Evolutionary conservation across 2,113 vertebrate species (phyloP), one percentile per base, ranked within the genome.

Genomic region (Limanda limanda): DNA sequence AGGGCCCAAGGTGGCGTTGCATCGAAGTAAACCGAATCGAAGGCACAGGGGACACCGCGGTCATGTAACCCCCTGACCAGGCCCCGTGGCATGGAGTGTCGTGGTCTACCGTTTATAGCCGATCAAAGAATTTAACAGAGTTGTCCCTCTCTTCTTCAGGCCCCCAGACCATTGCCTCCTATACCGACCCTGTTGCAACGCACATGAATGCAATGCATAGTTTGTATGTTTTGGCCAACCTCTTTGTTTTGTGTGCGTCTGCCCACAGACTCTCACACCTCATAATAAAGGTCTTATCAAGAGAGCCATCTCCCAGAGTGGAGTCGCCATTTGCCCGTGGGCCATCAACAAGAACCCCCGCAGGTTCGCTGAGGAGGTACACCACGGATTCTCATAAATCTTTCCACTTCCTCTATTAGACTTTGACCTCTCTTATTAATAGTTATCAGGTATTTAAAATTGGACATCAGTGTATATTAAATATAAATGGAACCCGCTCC

Each of bases 251-350:
- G 4, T n/a, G 15, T 31, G 14, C 68, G 14, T 69, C 12, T 17
- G 23, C 5, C 42, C 4, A 48, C 25, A 99, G 97, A 97, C 56
- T 0, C 82, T 99, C 47, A 89, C 91, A 9, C 98, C 97, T 0
- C 90, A 97, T 90, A 99, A 96, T 91, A 96, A 95, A 70, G 97
- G 97, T 1, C 64, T 98, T 74, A 85, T 98, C 89, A 95, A 86
- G 71, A 93, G 97, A 86, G 97, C 96, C 81, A 98, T 99, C 88
- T 97, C 96, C 76, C 96, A 99, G 92, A 99, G 98, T 0, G 98
- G 98, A 0, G 95, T 96, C 0, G 94, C 92, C 0, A 18, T 95
- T 12, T 94, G 94, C 81, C 90, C 96, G n/a, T 99, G 97, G 97
- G 95, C 71, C n/a, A 66, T 98, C 83, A 96, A 96, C 90, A 92